Base-by-base conservation (phyloP, 1,140 invertebrate genomes). In the Geopemphigus sp. region DNA sequence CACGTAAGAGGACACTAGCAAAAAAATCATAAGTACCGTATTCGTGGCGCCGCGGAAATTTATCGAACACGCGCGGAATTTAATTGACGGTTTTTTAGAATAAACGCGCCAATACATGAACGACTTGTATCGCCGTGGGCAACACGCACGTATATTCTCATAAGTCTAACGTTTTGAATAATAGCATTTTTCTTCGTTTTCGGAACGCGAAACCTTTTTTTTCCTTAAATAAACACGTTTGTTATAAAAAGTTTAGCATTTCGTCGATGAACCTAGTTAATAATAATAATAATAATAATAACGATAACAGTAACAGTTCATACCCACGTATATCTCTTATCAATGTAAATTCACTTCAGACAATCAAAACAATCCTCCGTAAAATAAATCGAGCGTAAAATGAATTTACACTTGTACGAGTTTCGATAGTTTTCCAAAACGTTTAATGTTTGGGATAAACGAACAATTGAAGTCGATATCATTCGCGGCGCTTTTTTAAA, bases 141-240 rank as follows among this genome's bases (percentile, higher is more conserved):
- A n/a, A 22, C 3, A 39, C 24, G 5, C 47, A 68, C 32, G 64
- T 68, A 39, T 39, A n/a, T 68, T 47, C 63, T 66, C 32, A 47
- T 68, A 68, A 47, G 39, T 47, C 64, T 68, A 68, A 68, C 64
- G 45, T 68, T 68, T 68, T 68, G 64, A 68, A 68, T 68, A 68
- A 68, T 68, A 47, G 19, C 45, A 68, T 68, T 12, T 47, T 45
- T 47, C n/a, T 47, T 6, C 39, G 6, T 68, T 24, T 24, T 5
- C 63, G 45, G 32, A 14, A 14, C 14, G 19, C 12, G 15, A 68
- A 68, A 22, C 64, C 39, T 12, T 47, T 47, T 68, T 68, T 68
- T 68, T n/a, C 24, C 22, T 15, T 45, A 66, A 32, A 66, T 66
- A 66, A 68, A 68, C 64, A 47, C 32, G 22, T n/a, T 68, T 68